A percentile compares a stretch with the other conserved stretches of the same genome.
Evolutionary conservation across 2,113 vertebrate species (phyloP).

Genomic region (Orientallactaga bullata): DNA sequence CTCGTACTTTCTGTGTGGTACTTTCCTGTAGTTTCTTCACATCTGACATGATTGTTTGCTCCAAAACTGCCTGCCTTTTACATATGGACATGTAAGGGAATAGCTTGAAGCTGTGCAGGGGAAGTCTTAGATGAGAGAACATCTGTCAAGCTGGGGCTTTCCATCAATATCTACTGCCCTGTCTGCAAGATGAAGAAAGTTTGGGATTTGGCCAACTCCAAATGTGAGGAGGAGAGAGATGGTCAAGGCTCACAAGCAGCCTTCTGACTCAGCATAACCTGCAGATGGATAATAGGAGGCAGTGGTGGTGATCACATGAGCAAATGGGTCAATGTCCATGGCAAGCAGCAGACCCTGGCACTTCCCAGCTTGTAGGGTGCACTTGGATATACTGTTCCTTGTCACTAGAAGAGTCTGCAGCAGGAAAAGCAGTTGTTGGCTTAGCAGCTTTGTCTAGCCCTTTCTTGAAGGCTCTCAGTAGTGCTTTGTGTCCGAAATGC

Average conservation of each 20-base stretch:
- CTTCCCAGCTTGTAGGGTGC: not conserved
- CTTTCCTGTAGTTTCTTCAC: not conserved
- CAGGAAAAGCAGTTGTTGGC: not conserved
- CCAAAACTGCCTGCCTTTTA: not conserved
- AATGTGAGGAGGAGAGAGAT: no score
- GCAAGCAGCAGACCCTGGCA: no score
- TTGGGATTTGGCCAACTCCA: not conserved
- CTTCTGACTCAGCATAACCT: not conserved
- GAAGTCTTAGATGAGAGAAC: not conserved
- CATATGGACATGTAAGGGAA: not conserved
- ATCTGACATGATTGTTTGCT: not conserved
- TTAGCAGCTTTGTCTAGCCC: not conserved
- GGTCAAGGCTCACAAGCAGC: not conserved
- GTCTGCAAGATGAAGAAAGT: not conserved
- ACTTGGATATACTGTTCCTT: not conserved
- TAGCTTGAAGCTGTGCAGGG: not conserved
- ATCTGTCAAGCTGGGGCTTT: not conserved
- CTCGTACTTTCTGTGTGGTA: not conserved
- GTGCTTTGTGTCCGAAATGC: not conserved
- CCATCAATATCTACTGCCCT: no score
- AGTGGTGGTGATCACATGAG: fast-evolving
- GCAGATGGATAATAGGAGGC: no score
- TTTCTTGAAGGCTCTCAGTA: not conserved
- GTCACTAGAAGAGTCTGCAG: not conserved
- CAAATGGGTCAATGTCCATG: fast-evolving